These are phyloP conservation scores for Drosophila engyochracea DNA, from an alignment of 2,888 invertebrate genomes.

Conservation along the genomic window DNA sequence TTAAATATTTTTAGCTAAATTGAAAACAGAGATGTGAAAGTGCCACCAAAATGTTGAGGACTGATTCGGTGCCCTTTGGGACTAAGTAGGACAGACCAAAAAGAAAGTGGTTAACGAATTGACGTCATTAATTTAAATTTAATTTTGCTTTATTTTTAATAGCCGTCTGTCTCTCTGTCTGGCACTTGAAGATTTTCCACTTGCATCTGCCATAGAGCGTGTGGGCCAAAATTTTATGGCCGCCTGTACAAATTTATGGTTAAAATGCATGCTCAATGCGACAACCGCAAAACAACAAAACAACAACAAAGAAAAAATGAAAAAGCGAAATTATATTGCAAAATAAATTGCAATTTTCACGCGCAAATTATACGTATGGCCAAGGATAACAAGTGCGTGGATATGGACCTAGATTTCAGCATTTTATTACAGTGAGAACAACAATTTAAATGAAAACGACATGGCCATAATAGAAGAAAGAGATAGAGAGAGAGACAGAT, in stretches of 20 bases:
- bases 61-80: conserved; percentile 44
- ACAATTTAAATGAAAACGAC: conserved; percentile 74
- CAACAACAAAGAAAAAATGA: conserved; percentile 7
- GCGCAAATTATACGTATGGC: conserved; percentile 42
- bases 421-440: conserved; percentile 79
- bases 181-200: conserved; percentile 40
- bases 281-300: conserved; percentile 30
- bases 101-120: conserved; percentile 26
- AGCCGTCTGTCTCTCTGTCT: conserved; percentile 14
- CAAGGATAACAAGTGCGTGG: conserved; percentile 85
- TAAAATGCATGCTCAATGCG: conserved; percentile 50
- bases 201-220: conserved; percentile 45
- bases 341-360: conserved; percentile 61
- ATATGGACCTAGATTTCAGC: conserved; percentile 83
- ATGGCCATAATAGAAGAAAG: conserved; percentile 47
- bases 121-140: conserved; percentile 61
- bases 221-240: conserved; percentile 36
- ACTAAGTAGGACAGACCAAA: not conserved
- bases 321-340: conserved; percentile 41
- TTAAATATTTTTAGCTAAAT: conserved; percentile 54
- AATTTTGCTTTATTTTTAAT: conserved; percentile 26
- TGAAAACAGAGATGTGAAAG: conserved; percentile 19
- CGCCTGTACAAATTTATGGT: conserved; percentile 48
- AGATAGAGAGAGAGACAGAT: not conserved
- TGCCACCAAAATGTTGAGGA: not conserved